Percentiles rank a stretch among this genome's conserved stretches.
These are phyloP conservation scores for Hyperoplus lanceolatus DNA, from an alignment of 2,797 vertebrate genomes.

Conservation along the genomic window DNA sequence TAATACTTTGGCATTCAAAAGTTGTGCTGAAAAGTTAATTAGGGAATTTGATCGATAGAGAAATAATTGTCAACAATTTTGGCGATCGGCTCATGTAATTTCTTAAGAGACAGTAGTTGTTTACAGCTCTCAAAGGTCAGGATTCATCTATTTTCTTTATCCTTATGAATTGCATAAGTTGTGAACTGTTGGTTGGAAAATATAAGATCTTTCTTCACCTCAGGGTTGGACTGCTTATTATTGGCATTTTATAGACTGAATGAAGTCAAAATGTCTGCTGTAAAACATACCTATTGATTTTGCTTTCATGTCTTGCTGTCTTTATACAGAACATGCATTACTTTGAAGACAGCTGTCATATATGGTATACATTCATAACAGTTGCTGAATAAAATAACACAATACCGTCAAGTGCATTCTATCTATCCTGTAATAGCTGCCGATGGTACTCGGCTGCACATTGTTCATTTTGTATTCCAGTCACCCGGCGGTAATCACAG, in stretches of 20 bases:
- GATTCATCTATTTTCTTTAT: not conserved
- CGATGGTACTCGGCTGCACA: conserved; percentile 51
- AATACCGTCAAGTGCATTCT: conserved; percentile 47
- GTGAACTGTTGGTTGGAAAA: not conserved
- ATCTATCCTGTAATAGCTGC: conserved; percentile 40
- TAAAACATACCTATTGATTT: not conserved
- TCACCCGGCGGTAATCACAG: conserved; percentile 38
- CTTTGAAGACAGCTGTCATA: conserved; percentile 25
- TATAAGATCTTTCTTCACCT: not conserved
- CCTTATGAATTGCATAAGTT: not conserved
- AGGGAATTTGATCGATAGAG: not conserved
- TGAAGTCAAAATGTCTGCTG: not conserved
- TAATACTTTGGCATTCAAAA: not conserved
- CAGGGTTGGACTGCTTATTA: not conserved
- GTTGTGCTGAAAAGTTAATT: no score
- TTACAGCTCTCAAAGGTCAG: not conserved
- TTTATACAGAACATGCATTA: not conserved
- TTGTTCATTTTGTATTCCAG: conserved; percentile 56
- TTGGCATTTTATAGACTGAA: not conserved
- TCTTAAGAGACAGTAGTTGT: not conserved
- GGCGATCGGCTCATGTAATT: not conserved
- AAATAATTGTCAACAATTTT: not conserved
- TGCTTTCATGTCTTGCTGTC: not conserved
- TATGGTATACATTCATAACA: conserved; percentile 2
- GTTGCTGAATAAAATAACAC: conserved; percentile 28